Percentiles rank a stretch among this genome's conserved stretches.
Conservation (phyloP, 2,888 invertebrate genomes). For the Margaritifera margaritifera region DNA sequence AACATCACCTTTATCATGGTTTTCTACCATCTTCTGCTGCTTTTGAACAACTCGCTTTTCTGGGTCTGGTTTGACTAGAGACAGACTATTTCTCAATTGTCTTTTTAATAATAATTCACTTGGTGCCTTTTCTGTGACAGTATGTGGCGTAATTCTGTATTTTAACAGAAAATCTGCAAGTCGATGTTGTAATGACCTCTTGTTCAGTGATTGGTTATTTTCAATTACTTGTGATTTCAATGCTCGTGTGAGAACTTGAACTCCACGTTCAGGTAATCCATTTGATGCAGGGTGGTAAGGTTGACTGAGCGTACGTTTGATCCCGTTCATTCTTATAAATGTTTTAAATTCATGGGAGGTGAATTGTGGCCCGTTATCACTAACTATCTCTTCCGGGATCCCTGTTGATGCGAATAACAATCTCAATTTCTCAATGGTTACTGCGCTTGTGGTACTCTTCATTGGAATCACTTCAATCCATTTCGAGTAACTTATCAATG, state of each 20-base stretch:
- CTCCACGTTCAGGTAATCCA: constrained; percentile 29
- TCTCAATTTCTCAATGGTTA: constrained; percentile 14
- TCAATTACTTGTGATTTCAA: constrained; percentile 17
- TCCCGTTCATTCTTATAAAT: constrained; percentile 28
- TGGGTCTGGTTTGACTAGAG: constrained; percentile 3
- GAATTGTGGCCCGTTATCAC: constrained; percentile 32
- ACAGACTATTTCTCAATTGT: constrained; percentile 12
- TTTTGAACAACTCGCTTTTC: constrained; percentile 1
- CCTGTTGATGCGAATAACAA: constrained; percentile 18
- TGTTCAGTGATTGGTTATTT: constrained; percentile 3
- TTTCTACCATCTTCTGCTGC: constrained; percentile 1
- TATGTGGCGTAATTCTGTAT: constrained; percentile 27
- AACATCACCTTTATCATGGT: constrained; percentile 2
- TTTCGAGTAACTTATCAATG: too few relatives aligned
- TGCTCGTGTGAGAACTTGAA: constrained; percentile 24
- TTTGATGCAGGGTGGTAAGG: constrained; percentile 29
- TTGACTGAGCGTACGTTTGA: constrained; percentile 24
- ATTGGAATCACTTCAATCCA: constrained; percentile 12
- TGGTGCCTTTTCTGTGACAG: constrained; percentile 17
- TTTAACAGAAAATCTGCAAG: constrained; percentile 21
- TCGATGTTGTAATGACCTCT: constrained; percentile 12
- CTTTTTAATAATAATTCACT: constrained; percentile 25
- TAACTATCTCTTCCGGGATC: constrained; percentile 17
- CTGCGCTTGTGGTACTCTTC: constrained; percentile 4
- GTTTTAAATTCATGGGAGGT: constrained; percentile 20